These are phyloP conservation scores for Andricus curvator DNA, from an alignment of 2,888 invertebrate genomes.

Conservation along the genomic window DNA sequence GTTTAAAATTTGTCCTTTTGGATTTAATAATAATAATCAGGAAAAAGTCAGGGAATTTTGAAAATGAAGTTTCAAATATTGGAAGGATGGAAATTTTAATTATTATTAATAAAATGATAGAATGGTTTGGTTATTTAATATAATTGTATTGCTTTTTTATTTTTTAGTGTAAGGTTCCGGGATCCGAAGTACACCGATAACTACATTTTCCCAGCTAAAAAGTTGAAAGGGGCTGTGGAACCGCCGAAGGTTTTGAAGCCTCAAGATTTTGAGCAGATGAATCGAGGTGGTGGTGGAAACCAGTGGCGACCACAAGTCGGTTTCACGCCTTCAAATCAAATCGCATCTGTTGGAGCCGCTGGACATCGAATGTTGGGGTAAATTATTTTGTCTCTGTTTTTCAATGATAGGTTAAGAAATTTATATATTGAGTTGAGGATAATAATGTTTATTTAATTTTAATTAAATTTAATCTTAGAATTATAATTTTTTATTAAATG, in stretches of 20 bases:
- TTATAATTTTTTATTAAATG: background rate
- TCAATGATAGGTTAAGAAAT: background rate
- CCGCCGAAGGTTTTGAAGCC: constrained; percentile 90
- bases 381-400: constrained; percentile 48
- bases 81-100: too few species aligned
- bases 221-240: constrained; percentile 84
- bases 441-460: constrained; percentile 16
- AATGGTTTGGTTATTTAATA: background rate
- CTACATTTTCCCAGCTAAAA: constrained; percentile 88
- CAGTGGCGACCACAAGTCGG: constrained; percentile 88
- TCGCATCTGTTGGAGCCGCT: constrained; percentile 83
- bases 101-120: background rate
- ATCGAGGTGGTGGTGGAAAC: constrained; percentile 72
- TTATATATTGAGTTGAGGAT: background rate
- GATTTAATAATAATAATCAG: too few species aligned
- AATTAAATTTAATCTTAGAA: background rate
- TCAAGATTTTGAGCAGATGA: constrained; percentile 85
- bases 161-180: constrained; percentile 85
- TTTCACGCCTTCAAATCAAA: constrained; percentile 84
- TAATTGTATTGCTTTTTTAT: constrained; percentile 38
- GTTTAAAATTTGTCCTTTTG: too few species aligned
- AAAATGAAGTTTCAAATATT: too few species aligned
- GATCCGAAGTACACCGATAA: constrained; percentile 89
- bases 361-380: constrained; percentile 89
- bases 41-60: too few species aligned